Base-by-base conservation (phyloP, 2,113 vertebrate species). In the Rutilus rutilus region DNA sequence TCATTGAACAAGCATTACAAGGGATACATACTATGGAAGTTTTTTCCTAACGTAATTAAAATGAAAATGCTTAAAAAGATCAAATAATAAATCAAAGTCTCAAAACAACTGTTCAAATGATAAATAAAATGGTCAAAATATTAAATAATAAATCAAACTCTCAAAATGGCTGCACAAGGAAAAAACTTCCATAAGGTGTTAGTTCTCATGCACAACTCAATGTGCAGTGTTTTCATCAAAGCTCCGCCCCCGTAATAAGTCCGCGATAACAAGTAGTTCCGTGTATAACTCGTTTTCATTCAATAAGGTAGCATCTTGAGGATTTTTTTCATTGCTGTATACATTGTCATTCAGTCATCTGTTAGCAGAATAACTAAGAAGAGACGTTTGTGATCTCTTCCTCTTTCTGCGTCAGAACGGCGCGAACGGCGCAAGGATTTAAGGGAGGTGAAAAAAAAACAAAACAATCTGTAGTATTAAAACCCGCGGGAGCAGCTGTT, bases 391-490 rank as follows among this genome's bases (percentile, higher is more conserved):
- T 60, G 7, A 4, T 36, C 2, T 30, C 4, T 69, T 78, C 11
- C 25, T 50, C 50, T 67, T 84, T 76, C 82, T 83, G 60, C 83
- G 87, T 52, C 57, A 30, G 39, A 4, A 86, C 90, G 91, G 90
- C 90, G 88, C 89, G 91, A 92, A 91, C 69, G 84, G 90, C 91
- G 89, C 27, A 88, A n/a, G 62, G 15, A 89, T 89, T 90, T 36
- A 73, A 52, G 86, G 88, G 62, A 14, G 94, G 78, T 9, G 94
- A 17, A 1, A 2, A 9, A n/a, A n/a, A 45, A 78, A 1, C 33
- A 78, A 1, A 47, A 47, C 52, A 69, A 54, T 62, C 65, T 23
- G 81, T 87, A 86, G 87, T 86, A 86, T 85, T 91, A 89, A 91
- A 90, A 84, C 67, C 83, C 73, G 84, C 88, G 67, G 82, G 76